phyloP scores from a whole-genome alignment of 2,888 invertebrate species.

The Ennomos fuscantarius region DNA sequence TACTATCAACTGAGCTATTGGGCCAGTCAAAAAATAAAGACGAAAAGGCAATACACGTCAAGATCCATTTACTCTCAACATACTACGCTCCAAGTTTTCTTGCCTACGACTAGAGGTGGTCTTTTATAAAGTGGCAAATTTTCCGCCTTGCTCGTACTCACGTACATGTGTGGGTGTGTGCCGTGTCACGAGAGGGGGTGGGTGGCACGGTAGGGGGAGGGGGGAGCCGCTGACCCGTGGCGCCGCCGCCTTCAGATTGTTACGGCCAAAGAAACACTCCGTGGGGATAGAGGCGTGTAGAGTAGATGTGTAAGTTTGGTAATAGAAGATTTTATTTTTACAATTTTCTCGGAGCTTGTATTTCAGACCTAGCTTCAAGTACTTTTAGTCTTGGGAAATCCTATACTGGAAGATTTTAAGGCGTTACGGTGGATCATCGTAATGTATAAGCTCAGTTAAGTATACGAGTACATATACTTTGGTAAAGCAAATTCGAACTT shows the following conservation, averaged over 20 bases:
- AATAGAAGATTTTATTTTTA: too few relatives aligned
- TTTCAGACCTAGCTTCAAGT: too few relatives aligned
- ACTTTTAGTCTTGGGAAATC: too few relatives aligned
- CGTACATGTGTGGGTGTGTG: constrained; percentile 38
- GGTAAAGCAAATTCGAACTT: too few relatives aligned
- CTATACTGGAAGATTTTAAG: too few relatives aligned
- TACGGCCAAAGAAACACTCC: constrained; percentile 82
- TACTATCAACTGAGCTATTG: too few relatives aligned
- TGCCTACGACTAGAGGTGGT: constrained; percentile 34
- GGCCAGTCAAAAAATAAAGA: background rate
- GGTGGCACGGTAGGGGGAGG: constrained; percentile 43
- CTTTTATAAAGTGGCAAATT: constrained; percentile 57
- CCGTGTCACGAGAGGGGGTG: constrained; percentile 24
- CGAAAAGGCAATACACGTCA: background rate
- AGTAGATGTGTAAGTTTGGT: constrained; percentile 35
- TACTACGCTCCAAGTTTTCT: constrained; percentile 23
- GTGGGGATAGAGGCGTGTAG: constrained; percentile 46
- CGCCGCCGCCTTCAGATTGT: constrained; percentile 83
- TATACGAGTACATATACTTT: too few relatives aligned
- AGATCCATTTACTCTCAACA: constrained; percentile 1
- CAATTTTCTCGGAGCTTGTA: too few relatives aligned
- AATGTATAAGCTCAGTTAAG: too few relatives aligned
- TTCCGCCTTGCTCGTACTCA: constrained; percentile 57
- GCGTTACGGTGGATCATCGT: too few relatives aligned
- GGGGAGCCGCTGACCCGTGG: constrained; percentile 79